phyloP scores from a whole-genome alignment of 2,113 vertebrate species.

The Notothenia rossii region DNA sequence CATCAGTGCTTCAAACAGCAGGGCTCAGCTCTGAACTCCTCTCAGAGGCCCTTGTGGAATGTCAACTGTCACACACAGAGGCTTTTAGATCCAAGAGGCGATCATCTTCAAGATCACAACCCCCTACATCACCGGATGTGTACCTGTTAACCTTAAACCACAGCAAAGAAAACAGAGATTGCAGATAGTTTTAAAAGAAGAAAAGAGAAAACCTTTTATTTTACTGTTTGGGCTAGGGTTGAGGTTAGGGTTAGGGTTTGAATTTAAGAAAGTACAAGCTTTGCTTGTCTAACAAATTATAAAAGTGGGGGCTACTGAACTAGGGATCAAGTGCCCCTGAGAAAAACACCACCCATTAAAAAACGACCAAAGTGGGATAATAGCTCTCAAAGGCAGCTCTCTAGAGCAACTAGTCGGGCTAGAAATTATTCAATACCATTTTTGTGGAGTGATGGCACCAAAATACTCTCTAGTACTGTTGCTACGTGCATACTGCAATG shows the following conservation, averaged over 20 bases:
- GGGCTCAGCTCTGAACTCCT: conserved; percentile 3
- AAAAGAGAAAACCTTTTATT: background rate
- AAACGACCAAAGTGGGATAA: background rate
- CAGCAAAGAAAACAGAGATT: background rate
- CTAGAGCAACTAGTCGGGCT: background rate
- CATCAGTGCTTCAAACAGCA: conserved; percentile 25
- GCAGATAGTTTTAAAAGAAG: background rate
- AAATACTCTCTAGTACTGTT: too few species aligned
- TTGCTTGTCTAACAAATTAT: background rate
- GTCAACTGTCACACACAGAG: conserved; percentile 48
- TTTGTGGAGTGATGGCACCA: background rate
- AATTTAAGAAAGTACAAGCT: background rate
- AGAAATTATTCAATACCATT: background rate
- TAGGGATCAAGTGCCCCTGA: background rate
- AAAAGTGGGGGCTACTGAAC: background rate
- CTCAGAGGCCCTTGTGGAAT: conserved; percentile 47
- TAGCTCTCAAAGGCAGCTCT: background rate
- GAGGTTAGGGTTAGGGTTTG: background rate
- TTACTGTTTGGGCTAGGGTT: background rate
- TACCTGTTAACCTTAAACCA: too few species aligned
- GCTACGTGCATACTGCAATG: background rate
- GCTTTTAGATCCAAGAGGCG: conserved; percentile 46
- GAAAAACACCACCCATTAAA: background rate
- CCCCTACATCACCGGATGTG: background rate
- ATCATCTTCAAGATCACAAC: conserved; percentile 13